A percentile compares a stretch with the other conserved stretches of the same genome.
Conservation (phyloP, 2,888 invertebrate species). For the Drosophila subquinaria region DNA sequence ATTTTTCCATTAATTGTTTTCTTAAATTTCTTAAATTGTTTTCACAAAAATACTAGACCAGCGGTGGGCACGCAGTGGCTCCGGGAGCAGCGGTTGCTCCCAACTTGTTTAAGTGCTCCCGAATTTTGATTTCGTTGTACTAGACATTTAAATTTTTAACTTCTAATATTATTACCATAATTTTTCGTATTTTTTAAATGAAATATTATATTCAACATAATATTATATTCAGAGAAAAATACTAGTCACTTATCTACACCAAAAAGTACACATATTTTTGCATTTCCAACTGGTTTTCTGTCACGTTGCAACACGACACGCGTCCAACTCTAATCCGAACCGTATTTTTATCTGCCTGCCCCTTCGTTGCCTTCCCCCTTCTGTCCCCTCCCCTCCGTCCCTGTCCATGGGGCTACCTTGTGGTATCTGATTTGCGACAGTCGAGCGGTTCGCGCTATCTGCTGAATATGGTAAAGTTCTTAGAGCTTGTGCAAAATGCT, state of each 20-base stretch:
- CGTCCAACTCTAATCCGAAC: constrained; percentile 3
- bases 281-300: neutral
- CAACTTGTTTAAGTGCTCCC: too few relatives aligned
- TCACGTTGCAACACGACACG: constrained; percentile 5
- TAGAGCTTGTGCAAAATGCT: constrained; percentile 64
- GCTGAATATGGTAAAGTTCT: constrained; percentile 76
- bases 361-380: neutral
- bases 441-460: constrained; percentile 63
- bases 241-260: neutral
- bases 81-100: too few relatives aligned
- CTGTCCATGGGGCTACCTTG: constrained; percentile 19
- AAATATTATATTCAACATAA: too few relatives aligned
- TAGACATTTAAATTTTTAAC: too few relatives aligned
- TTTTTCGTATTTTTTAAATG: too few relatives aligned
- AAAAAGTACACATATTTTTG: neutral
- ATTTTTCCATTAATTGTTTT: too few relatives aligned
- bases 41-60: neutral
- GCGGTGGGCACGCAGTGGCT: too few relatives aligned
- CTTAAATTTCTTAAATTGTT: neutral
- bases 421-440: constrained; percentile 82
- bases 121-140: neutral
- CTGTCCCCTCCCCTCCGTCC: neutral
- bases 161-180: too few relatives aligned
- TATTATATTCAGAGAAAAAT: neutral
- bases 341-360: neutral